Percentiles rank a stretch among this genome's conserved stretches.
These are phyloP conservation scores for Cryptoprocta ferox DNA, from an alignment of 2,797 vertebrate genomes.

Conservation along the genomic window DNA sequence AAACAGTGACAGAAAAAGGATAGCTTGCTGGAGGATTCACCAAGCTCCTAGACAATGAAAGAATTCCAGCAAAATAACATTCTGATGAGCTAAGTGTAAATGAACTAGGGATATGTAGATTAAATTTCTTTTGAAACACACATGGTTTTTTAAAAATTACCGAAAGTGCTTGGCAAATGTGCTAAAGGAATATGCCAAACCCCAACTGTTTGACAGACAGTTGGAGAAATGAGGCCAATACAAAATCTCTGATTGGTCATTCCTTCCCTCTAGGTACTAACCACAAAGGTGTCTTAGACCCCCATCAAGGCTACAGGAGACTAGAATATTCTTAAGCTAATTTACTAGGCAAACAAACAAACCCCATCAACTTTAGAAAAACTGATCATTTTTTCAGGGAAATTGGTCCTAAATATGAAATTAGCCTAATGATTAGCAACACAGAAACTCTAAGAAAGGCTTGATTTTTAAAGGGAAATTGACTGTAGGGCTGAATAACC, in stretches of 20 bases:
- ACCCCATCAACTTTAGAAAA: slow-evolving; percentile 10
- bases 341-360: background rate
- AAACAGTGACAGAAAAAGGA: background rate
- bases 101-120: slow-evolving; percentile 14
- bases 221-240: background rate
- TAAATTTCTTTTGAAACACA: slow-evolving; percentile 42
- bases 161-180: background rate
- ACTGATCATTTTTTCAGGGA: background rate
- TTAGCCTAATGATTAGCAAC: background rate
- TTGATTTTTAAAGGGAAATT: background rate
- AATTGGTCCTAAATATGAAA: background rate
- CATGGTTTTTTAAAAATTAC: background rate
- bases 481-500: background rate
- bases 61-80: background rate
- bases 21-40: background rate
- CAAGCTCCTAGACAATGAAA: background rate
- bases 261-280: background rate
- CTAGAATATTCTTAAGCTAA: background rate
- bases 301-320: background rate
- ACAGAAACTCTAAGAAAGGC: background rate
- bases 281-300: background rate
- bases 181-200: slow-evolving; percentile 7
- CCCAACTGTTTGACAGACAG: slow-evolving; percentile 8
- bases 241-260: background rate
- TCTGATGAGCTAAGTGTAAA: slow-evolving; percentile 41